phyloP scores from a whole-genome alignment of 1,140 invertebrate genomes.

The Zelostemma sp. region DNA sequence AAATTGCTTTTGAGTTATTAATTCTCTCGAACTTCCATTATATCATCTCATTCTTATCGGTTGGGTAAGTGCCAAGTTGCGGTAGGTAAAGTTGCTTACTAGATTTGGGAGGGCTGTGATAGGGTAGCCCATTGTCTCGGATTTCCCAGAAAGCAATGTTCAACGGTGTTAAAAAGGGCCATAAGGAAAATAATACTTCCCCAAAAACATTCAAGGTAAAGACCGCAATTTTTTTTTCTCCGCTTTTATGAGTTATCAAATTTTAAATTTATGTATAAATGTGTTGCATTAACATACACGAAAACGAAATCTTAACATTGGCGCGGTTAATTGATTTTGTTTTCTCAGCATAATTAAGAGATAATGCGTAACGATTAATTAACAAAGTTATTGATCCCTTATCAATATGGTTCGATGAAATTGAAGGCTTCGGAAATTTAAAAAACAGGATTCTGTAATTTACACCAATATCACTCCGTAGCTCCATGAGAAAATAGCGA shows the following conservation, averaged over 20 bases:
- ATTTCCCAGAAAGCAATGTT: slow-evolving; percentile 23
- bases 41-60: slow-evolving; percentile 23
- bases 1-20: slow-evolving; percentile 1
- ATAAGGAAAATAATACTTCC: no score
- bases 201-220: no score
- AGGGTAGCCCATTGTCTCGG: slow-evolving; percentile 20
- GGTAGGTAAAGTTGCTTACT: slow-evolving; percentile 15
- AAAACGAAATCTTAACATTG: no score
- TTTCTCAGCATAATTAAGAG: no score
- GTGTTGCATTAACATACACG: no score
- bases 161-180: no score
- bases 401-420: slow-evolving; percentile 35
- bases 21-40: slow-evolving; percentile 18
- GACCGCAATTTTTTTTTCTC: no score
- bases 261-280: no score
- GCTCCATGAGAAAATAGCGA: slow-evolving; percentile 42
- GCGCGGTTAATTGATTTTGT: no score
- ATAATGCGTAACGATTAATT: no score
- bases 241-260: no score
- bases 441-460: slow-evolving; percentile 42
- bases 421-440: slow-evolving; percentile 51
- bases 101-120: slow-evolving; percentile 18
- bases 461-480: slow-evolving; percentile 25
- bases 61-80: slow-evolving; percentile 22
- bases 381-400: slow-evolving; percentile 2